phyloP scores from a whole-genome alignment of 2,797 vertebrate genomes.

The Falco concolor region DNA sequence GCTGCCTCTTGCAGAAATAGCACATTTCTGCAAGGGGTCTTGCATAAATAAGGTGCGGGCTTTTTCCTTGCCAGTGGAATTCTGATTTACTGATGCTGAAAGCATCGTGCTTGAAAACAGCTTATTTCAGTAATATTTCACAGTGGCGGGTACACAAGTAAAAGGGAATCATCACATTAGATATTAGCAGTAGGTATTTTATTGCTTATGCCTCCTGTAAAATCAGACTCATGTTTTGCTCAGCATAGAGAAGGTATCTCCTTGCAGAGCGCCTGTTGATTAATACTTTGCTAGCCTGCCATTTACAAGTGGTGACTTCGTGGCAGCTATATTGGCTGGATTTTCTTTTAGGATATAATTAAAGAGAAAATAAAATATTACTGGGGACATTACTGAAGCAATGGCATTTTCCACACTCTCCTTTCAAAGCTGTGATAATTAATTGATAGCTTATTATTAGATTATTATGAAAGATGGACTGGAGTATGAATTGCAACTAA shows the following conservation, averaged over 20 bases:
- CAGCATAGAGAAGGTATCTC: not conserved
- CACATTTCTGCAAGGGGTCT: not conserved
- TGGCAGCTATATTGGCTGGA: not conserved
- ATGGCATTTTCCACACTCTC: not conserved
- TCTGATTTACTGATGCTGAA: conserved; percentile 25
- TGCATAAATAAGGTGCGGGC: not conserved
- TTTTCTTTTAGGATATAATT: conserved; percentile 24
- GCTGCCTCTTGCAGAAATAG: not conserved
- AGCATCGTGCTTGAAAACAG: conserved; percentile 3
- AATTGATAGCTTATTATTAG: conserved; percentile 26
- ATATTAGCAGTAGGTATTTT: conserved; percentile 39
- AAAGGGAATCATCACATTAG: conserved; percentile 38
- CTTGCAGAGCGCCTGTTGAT: conserved; percentile 7
- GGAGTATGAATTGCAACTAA: not conserved
- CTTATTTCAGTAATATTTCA: conserved; percentile 56
- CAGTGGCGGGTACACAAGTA: conserved; percentile 41
- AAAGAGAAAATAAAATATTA: conserved; percentile 38
- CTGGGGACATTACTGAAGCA: not conserved
- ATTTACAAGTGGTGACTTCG: not conserved
- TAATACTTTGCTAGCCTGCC: not conserved
- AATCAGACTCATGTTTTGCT: conserved; percentile 8
- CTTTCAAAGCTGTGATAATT: conserved; percentile 13
- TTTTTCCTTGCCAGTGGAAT: not conserved
- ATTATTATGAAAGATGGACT: conserved; percentile 48
- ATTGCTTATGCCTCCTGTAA: conserved; percentile 34